Evolutionary conservation across 1,140 invertebrate genomes (phyloP), one percentile per base, ranked within the genome.

Genomic region (Platorchestia sp.): DNA sequence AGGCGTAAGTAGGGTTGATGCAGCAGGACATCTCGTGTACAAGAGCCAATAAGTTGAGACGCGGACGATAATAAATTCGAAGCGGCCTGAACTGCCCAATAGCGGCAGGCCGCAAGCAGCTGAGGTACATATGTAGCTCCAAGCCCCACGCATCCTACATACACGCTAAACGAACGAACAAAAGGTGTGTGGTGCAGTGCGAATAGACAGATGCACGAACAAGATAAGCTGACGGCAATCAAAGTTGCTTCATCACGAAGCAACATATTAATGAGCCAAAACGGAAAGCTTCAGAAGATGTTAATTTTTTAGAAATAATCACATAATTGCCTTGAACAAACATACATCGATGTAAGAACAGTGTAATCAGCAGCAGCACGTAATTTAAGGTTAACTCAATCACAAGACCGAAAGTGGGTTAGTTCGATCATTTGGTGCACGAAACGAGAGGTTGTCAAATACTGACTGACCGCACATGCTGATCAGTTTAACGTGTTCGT

Each of bases 391-490:
- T 75, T 27, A 75, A 27, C 10, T 27, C 1, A 19, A 75, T 27
- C 59, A 36, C 27, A 75, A 75, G 14, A 14, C 1, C 59, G 59
- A 1, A 75, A 75, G 27, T 75, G 59, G 59, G 27, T 75, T 75
- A 75, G 14, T 22, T 19, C 1, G 27, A 75, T 75, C 3, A 3
- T 36, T 75, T 75, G 3, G 7, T 36, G 27, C 27, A 19, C 59
- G 45, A 91, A 96, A 91, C 45, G 43, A 42, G 44, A 86, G 5
- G 42, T 95, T 59, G 16, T 45, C 41, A 95, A 41, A 95, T 40
- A 53, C 42, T 53, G 44, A 95, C n/a, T 51, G 3, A 45, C 22
- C 41, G 42, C 22, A 45, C 47, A 53, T 43, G 95, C 42, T 95
- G 44, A 45, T 45, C 59, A 75, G 59, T 75, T 75, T 75, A 10